These are phyloP conservation scores for Chlamydotis undulata DNA, from an alignment of 2,113 vertebrate species.

Conservation along the genomic window DNA sequence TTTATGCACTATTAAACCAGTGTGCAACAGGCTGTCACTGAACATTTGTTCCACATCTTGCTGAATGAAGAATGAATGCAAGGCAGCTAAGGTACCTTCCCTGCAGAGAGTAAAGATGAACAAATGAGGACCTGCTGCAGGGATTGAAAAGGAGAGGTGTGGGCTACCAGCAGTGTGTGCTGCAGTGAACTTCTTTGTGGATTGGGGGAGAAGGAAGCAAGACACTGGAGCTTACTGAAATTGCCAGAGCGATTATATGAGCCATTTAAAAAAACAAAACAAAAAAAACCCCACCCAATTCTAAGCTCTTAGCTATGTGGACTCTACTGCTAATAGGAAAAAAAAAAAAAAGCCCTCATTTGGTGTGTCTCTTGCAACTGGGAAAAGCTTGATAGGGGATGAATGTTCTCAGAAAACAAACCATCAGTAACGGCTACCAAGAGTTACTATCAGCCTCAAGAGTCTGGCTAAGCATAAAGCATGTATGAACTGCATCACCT, in stretches of 20 bases:
- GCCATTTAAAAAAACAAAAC: not conserved
- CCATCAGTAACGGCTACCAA: not conserved
- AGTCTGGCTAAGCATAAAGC: not conserved
- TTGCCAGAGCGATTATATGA: not conserved
- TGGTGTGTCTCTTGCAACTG: not conserved
- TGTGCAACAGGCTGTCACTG: slow-evolving; percentile 30
- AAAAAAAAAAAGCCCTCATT: not conserved
- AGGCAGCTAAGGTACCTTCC: not conserved
- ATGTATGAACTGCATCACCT: not conserved
- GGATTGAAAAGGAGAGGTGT: slow-evolving; percentile 15
- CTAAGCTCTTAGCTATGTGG: not conserved
- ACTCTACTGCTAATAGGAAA: not conserved
- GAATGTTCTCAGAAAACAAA: not conserved
- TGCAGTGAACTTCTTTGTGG: not conserved
- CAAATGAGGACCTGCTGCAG: not conserved
- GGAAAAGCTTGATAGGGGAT: not conserved
- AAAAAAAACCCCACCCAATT: not conserved
- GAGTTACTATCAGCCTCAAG: not conserved
- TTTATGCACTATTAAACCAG: slow-evolving; percentile 29
- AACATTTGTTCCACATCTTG: slow-evolving; percentile 42
- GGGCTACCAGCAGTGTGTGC: not conserved
- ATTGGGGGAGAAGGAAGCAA: not conserved
- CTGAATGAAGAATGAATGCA: slow-evolving; percentile 28
- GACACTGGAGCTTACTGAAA: not conserved
- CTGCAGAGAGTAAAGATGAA: slow-evolving; percentile 13